Conservation (phyloP, 2,113 vertebrate genomes). For the Galemys pyrenaicus region DNA sequence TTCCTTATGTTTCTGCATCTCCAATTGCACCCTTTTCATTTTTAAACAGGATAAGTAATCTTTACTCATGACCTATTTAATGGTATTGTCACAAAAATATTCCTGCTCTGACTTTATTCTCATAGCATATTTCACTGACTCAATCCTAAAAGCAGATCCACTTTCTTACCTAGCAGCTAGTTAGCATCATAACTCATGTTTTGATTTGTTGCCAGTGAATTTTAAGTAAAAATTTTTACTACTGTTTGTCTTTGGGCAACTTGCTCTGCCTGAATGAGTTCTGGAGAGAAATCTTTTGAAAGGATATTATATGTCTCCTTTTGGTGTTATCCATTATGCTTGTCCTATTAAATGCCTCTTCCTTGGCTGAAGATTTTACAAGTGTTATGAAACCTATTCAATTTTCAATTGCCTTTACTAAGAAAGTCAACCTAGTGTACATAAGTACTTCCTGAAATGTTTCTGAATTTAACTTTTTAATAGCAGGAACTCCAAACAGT, state of each 20-base stretch:
- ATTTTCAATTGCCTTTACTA: background rate
- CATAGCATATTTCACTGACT: constrained; percentile 34
- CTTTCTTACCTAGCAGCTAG: constrained; percentile 28
- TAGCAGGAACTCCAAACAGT: background rate
- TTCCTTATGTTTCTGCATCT: constrained; percentile 63
- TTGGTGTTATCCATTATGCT: background rate
- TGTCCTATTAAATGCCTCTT: background rate
- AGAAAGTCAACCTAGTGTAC: background rate
- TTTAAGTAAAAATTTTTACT: background rate
- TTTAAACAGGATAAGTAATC: constrained; percentile 72
- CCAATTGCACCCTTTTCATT: constrained; percentile 74
- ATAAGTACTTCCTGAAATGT: constrained; percentile 25
- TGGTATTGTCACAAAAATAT: constrained; percentile 35
- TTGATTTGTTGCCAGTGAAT: constrained; percentile 51
- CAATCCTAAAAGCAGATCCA: background rate
- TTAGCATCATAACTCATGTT: constrained; percentile 28
- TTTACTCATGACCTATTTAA: constrained; percentile 66
- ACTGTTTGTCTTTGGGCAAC: background rate
- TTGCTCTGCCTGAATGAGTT: constrained; percentile 44
- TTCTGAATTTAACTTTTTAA: constrained; percentile 49
- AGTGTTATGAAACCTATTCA: constrained; percentile 27
- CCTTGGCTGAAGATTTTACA: background rate
- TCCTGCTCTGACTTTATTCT: background rate
- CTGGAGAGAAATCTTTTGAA: constrained; percentile 16
- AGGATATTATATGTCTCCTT: background rate